Evolutionary conservation across 2,797 vertebrate genomes (phyloP), one percentile per base, ranked within the genome.

Genomic region (Alcedo atthis): DNA sequence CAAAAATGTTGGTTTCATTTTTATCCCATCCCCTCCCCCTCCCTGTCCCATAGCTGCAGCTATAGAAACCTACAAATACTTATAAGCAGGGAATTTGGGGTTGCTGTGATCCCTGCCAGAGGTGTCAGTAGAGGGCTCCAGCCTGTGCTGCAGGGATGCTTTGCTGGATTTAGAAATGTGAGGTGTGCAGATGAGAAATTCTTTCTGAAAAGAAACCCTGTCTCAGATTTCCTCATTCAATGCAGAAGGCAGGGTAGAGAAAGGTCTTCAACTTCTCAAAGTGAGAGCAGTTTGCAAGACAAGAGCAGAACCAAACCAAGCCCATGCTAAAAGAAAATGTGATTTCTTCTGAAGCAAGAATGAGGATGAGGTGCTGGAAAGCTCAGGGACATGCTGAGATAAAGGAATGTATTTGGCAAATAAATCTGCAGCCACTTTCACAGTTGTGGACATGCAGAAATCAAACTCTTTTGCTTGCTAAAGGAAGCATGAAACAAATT

Each of bases 401-500:
- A 67, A 77, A 69, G 2, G 8, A 4, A 45, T 10, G 37, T 8
- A 63, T 70, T n/a, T 81, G 55, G 63, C 53, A 61, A 14, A 79
- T 76, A 62, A 70, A n/a, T 69, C 28, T 42, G 46, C 49, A 83
- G 55, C 40, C 0, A 1, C 78, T 61, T 74, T 57, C 46, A 6
- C 49, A 46, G 28, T 10, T 22, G 11, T 62, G 73, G 62, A 15
- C 35, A 15, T 1, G 30, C 40, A 75, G 55, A 87, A 83, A 73
- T 4, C 15, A 62, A 85, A 40, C 28, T 81, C 79, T 69, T 85
- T 57, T 91, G 62, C 71, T 46, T 88, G 86, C 70, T 94, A 82
- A 77, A 69, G 71, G 63, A 89, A 87, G 68, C 84, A 78, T 81
- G 90, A 86, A 96, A 84, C 82, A 87, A 92, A 95, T 90, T 83